Evolutionary conservation across 2,113 vertebrate genomes (phyloP), one percentile per base, ranked within the genome.

Genomic region (Thamnaconus septentrionalis): DNA sequence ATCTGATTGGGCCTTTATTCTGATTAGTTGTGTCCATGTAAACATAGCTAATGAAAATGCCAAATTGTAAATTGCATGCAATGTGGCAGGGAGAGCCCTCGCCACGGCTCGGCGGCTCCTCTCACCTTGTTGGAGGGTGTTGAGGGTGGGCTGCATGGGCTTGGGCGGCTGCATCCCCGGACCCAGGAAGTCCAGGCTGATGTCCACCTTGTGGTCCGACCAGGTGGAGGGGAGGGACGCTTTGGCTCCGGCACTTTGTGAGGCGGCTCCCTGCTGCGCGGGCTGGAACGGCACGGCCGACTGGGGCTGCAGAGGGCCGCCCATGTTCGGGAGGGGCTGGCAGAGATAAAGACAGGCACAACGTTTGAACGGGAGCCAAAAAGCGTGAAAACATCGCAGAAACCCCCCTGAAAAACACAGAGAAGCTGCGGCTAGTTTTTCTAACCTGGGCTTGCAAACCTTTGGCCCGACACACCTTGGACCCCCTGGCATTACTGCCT

Each of bases 51-150:
- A 61, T 51, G 10, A 50, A 63, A 59, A 9, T n/a, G 8, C 3
- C 18, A 61, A 1, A 39, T 55, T 58, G 45, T 43, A 45, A 64
- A 56, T 54, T 45, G 41, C 10, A 41, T 53, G 11, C 8, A 47
- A 64, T 7, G 47, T 4, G 3, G 43, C 8, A 50, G 31, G 31
- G 43, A 61, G 40, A 56, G 9, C n/a, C 43, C 39, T 44, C 41
- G 59, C 48, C 56, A 39, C 7, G 5, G 40, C 61, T 65, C 41
- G 4, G 6, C n/a, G 47, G 5, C 50, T 79, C 4, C 3, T 50
- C 69, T 94, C 75, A 98, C 96, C 96, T 61, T 98, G 96, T 64
- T 98, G 96, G 85, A 99, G 97, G 91, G 98, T 96, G 69, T 94
- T 96, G 48, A 99, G 95, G 0, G 91, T 95, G 60, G 97, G 97